A percentile compares a stretch with the other conserved stretches of the same genome.
Conservation (phyloP, 2,888 invertebrate species). For the Nemotelus pantherinus region DNA sequence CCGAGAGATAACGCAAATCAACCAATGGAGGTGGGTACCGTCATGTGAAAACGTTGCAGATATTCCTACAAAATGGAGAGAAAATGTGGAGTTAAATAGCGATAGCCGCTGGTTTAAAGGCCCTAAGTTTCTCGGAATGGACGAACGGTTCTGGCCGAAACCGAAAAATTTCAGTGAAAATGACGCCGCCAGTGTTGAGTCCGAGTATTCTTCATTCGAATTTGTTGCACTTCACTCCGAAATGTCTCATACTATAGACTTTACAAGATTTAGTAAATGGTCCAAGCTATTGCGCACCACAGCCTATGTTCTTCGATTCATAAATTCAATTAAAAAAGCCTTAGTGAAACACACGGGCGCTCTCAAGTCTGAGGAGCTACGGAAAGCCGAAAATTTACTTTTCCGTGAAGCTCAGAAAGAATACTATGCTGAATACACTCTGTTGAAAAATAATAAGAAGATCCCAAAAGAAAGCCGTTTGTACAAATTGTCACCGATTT, state of each 20-base stretch:
- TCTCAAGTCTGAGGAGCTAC: neutral
- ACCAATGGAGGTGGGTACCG: neutral
- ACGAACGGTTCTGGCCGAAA: too few relatives aligned
- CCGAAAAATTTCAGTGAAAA: neutral
- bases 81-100: neutral
- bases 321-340: neutral
- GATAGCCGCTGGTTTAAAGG: neutral
- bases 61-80: neutral
- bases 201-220: too few relatives aligned
- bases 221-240: neutral
- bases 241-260: neutral
- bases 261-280: conserved; percentile 12
- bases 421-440: neutral
- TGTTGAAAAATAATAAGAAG: neutral
- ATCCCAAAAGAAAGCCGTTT: neutral
- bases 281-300: neutral
- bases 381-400: neutral
- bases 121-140: neutral
- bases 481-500: neutral
- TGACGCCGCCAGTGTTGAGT: too few relatives aligned
- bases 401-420: neutral
- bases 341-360: neutral
- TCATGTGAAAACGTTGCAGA: neutral
- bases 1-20: neutral
- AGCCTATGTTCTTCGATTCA: neutral